Evolutionary conservation across 64 coral and sea anemone genomes (phyloP), one percentile per base, ranked within the genome.

Genomic region (Dendrophyllia cribrosa): DNA sequence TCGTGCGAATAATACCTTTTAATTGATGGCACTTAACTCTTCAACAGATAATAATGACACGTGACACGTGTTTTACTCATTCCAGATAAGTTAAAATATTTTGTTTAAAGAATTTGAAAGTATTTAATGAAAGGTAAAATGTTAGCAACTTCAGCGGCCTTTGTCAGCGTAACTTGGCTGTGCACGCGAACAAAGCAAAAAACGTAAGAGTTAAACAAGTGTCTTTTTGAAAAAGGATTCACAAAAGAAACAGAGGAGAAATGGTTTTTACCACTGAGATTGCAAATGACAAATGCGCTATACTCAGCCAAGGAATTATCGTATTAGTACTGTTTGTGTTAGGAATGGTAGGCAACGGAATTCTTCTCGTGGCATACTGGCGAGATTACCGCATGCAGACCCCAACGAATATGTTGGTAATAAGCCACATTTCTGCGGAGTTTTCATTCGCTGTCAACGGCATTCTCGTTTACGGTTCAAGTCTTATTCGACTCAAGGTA

Each of bases 341-440:
- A 66, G 62, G 59, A 51, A 48, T 84, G 80, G 19, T 68, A 1
- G 80, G 61, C 63, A 84, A 84, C n/a, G 80, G 80, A 50, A 66
- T 68, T 66, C 62, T 84, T 67, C 16, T 67, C 20, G 80, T 84
- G 80, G 80, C 80, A 67, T 84, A 84, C 21, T 84, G 80, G 17
- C 60, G 62, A 11, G 80, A 84, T 19, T 45, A 84, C 5, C 62
- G 80, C 17, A 83, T 83, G 79, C 79, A 83, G 19, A 83, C 79
- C 7, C 34, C 79, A 34, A 83, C 79, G 15, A 83, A 83, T 45
- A 83, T 83, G 79, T 16, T 83, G 25, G 79, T 83, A 13, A 83
- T 83, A 83, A 83, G 79, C 43, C 79, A 83, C 20, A 83, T 83
- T 48, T 83, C 61, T 5, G 79, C 79, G 3, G 79, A 83, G 79